phyloP scores from a whole-genome alignment of 1,140 invertebrate genomes.

The Latrodectus geometricus region DNA sequence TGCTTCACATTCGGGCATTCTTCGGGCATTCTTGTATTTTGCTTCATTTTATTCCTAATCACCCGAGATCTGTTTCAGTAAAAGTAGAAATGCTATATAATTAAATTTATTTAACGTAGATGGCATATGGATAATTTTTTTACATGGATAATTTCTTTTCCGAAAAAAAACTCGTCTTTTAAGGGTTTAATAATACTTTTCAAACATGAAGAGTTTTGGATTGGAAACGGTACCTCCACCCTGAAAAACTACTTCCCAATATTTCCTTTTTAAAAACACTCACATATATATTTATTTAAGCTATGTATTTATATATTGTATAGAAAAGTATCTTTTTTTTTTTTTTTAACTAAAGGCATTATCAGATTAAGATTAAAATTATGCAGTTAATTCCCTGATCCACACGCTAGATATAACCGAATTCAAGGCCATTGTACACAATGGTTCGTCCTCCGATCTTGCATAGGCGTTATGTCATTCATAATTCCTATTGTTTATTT shows the following conservation, averaged over 20 bases:
- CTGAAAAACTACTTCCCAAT: not conserved
- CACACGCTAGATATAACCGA: not conserved
- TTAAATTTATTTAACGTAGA: too few relatives aligned
- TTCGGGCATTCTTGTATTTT: too few relatives aligned
- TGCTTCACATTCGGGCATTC: too few relatives aligned
- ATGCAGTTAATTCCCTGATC: not conserved
- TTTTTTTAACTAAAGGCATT: not conserved
- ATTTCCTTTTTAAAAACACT: not conserved
- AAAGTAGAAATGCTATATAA: too few relatives aligned
- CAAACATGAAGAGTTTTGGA: too few relatives aligned
- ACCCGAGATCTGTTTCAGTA: too few relatives aligned
- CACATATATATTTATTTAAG: not conserved
- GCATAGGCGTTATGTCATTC: slow-evolving; percentile 7
- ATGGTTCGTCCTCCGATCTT: slow-evolving; percentile 1
- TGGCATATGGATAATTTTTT: too few relatives aligned
- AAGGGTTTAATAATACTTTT: too few relatives aligned
- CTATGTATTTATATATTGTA: not conserved
- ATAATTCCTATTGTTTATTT: not conserved
- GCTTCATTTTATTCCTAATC: too few relatives aligned
- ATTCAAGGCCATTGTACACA: not conserved
- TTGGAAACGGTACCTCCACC: too few relatives aligned
- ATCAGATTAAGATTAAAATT: not conserved
- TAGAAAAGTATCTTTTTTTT: not conserved
- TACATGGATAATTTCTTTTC: too few relatives aligned
- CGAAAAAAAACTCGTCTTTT: too few relatives aligned